phyloP scores from a whole-genome alignment of 2,113 vertebrate genomes.

The Poeciliopsis occidentalis region DNA sequence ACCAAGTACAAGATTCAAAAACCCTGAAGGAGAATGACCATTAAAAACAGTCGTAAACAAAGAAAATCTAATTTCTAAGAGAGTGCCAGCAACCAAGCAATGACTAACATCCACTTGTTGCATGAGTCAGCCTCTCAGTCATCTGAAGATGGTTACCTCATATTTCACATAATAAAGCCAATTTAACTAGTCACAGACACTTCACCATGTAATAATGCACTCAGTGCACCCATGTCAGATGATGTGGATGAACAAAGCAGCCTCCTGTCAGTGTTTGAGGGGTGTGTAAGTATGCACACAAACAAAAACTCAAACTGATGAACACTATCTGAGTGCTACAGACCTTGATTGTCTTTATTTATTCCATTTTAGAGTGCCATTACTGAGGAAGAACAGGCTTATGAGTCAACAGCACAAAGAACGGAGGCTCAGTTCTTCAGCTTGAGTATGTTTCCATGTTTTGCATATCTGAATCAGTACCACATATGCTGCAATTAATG shows the following conservation, averaged over 20 bases:
- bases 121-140: constrained; percentile 49
- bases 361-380: constrained; percentile 21
- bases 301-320: background rate
- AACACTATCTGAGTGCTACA: constrained; percentile 19
- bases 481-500: background rate
- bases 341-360: constrained; percentile 14
- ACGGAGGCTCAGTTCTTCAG: constrained; percentile 8
- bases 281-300: background rate
- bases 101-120: constrained; percentile 58
- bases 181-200: constrained; percentile 23
- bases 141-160: constrained; percentile 45
- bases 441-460: constrained; percentile 4
- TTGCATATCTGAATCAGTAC: constrained; percentile 2
- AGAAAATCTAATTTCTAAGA: constrained; percentile 6
- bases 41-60: background rate
- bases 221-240: constrained; percentile 14
- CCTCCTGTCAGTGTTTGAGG: constrained; percentile 11
- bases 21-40: too few relatives aligned
- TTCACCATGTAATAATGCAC: constrained; percentile 11
- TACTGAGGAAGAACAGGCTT: constrained; percentile 15
- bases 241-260: background rate
- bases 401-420: constrained; percentile 22
- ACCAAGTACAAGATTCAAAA: too few relatives aligned
- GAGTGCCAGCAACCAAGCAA: background rate
- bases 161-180: constrained; percentile 26